A percentile compares a stretch with the other conserved stretches of the same genome.
These are phyloP conservation scores for Oophaga sylvatica DNA, from an alignment of 2,797 vertebrate genomes.

Conservation along the genomic window DNA sequence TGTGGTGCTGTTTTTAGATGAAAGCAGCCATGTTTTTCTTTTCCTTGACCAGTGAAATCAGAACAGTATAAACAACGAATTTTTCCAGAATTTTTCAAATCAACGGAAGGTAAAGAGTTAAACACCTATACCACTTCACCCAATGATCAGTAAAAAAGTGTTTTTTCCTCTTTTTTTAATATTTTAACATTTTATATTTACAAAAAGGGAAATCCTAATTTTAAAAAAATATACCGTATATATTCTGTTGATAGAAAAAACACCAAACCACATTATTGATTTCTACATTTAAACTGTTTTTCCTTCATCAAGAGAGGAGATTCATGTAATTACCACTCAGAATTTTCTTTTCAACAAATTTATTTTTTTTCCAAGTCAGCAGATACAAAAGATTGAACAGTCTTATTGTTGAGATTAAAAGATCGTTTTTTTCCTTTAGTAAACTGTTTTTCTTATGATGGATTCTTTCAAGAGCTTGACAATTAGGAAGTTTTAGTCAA, in stretches of 20 bases:
- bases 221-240: no score
- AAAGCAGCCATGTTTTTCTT: no score
- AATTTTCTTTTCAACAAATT: conserved; percentile 79
- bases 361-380: conserved; percentile 78
- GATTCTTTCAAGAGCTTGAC: conserved; percentile 68
- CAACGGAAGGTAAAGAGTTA: no score
- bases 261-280: conserved; percentile 78
- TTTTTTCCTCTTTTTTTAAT: no score
- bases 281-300: conserved; percentile 73
- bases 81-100: no score
- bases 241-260: conserved; percentile 78
- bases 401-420: conserved; percentile 80
- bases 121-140: no score
- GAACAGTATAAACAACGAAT: no score
- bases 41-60: no score
- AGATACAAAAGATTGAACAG: conserved; percentile 75
- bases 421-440: conserved; percentile 69
- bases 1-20: no score
- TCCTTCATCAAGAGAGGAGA: conserved; percentile 81
- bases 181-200: no score
- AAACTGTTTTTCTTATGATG: conserved; percentile 71
- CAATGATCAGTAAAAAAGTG: no score
- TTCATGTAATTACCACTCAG: conserved; percentile 82
- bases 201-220: no score
- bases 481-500: conserved; percentile 66